Conservation (phyloP, 2,888 invertebrate species). For the Drosophila anomalata region DNA sequence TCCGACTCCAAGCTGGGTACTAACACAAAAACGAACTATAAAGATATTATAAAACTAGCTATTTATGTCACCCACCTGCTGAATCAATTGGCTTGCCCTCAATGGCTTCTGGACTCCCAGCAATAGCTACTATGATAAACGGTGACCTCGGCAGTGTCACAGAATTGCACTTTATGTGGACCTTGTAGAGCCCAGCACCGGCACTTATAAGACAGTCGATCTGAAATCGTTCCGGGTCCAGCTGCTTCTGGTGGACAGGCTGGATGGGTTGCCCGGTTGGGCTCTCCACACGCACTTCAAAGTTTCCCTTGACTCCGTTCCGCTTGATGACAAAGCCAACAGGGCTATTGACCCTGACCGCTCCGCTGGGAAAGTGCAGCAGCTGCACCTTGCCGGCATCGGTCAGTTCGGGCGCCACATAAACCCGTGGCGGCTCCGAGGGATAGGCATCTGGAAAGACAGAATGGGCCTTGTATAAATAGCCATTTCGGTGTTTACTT, state of each 20-base stretch:
- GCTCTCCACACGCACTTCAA: conserved; percentile 81
- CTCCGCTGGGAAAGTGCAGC: conserved; percentile 82
- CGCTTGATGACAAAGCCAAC: conserved; percentile 80
- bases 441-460: conserved; percentile 74
- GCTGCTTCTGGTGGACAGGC: conserved; percentile 66
- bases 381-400: conserved; percentile 80
- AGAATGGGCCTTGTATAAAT: conserved; percentile 22
- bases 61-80: conserved; percentile 4
- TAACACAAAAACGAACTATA: background rate
- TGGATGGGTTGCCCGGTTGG: conserved; percentile 72
- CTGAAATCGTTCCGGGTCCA: conserved; percentile 81
- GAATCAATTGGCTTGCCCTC: background rate
- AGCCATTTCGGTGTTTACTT: conserved; percentile 51
- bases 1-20: conserved; percentile 70
- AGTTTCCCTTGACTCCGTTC: conserved; percentile 82
- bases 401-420: conserved; percentile 81
- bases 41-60: background rate
- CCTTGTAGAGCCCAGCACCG: conserved; percentile 79
- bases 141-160: conserved; percentile 80
- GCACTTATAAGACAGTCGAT: conserved; percentile 68
- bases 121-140: conserved; percentile 80
- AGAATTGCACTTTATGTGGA: conserved; percentile 82
- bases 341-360: conserved; percentile 69
- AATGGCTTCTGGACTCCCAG: conserved; percentile 45
- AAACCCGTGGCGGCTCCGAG: conserved; percentile 70